Percentiles rank a stretch among this genome's conserved stretches.
Conservation (phyloP, 1,140 invertebrate species). For the Calosoma granatense region DNA sequence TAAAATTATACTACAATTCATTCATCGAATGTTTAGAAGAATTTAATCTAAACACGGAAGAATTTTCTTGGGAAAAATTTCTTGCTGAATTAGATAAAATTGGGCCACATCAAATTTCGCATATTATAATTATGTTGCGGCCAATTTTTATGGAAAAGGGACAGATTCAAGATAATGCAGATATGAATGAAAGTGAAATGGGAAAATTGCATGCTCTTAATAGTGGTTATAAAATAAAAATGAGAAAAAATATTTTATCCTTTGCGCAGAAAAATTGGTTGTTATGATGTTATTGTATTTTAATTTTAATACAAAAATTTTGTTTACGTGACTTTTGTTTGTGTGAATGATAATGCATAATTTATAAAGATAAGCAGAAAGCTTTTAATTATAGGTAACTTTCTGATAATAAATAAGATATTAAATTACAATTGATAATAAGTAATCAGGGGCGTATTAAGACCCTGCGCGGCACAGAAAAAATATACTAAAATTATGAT, state of each 20-base stretch:
- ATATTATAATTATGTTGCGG: background rate
- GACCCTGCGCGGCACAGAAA: too few relatives aligned
- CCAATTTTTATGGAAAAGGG: background rate
- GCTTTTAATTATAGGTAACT: too few relatives aligned
- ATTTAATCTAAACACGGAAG: constrained; percentile 17
- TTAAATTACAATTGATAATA: too few relatives aligned
- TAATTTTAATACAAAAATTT: too few relatives aligned
- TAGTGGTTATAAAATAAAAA: background rate
- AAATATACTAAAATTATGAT: too few relatives aligned
- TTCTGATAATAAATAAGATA: too few relatives aligned
- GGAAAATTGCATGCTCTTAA: background rate
- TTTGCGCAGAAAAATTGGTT: background rate
- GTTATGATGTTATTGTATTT: background rate
- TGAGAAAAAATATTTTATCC: background rate
- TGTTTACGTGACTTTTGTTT: too few relatives aligned
- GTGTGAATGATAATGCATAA: too few relatives aligned
- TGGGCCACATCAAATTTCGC: background rate
- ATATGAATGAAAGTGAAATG: background rate
- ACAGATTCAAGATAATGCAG: background rate
- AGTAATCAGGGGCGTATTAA: too few relatives aligned
- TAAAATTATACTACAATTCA: constrained; percentile 39
- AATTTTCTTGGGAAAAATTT: constrained; percentile 19
- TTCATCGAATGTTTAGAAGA: constrained; percentile 31
- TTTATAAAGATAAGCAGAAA: too few relatives aligned
- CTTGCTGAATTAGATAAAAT: constrained; percentile 18